Conservation (phyloP, 2,888 invertebrate species). For the Ceratothoa steindachneri region DNA sequence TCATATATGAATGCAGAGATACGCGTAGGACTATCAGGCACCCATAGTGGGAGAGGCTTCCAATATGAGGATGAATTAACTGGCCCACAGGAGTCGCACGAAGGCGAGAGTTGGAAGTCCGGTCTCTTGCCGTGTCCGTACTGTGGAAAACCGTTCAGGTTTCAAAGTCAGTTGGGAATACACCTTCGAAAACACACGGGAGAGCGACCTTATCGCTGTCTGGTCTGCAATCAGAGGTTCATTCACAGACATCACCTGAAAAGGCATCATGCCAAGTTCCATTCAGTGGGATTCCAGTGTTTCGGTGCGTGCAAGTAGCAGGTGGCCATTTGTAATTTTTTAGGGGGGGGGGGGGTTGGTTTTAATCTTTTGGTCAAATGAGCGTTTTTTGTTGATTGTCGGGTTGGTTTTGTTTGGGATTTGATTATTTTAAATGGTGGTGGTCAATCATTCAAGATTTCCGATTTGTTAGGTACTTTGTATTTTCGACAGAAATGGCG, state of each 20-base stretch:
- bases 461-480: background rate
- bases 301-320: no score
- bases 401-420: background rate
- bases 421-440: background rate
- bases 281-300: no score
- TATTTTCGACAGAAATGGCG: no score
- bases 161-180: slow-evolving; percentile 2
- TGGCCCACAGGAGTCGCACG: background rate
- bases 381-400: background rate
- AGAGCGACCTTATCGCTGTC: slow-evolving; percentile 29
- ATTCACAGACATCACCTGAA: slow-evolving; percentile 21
- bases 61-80: background rate
- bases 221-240: slow-evolving; percentile 32
- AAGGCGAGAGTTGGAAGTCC: background rate
- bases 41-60: slow-evolving; percentile 1
- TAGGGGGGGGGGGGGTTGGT: no score
- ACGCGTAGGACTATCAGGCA: background rate
- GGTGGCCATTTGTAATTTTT: no score
- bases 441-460: background rate
- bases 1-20: background rate
- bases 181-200: slow-evolving; percentile 35
- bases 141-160: background rate
- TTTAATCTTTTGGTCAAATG: no score
- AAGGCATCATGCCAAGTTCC: background rate
- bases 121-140: background rate